Conservation (phyloP, 2,888 invertebrate genomes). For the Nymphalis c-album region DNA sequence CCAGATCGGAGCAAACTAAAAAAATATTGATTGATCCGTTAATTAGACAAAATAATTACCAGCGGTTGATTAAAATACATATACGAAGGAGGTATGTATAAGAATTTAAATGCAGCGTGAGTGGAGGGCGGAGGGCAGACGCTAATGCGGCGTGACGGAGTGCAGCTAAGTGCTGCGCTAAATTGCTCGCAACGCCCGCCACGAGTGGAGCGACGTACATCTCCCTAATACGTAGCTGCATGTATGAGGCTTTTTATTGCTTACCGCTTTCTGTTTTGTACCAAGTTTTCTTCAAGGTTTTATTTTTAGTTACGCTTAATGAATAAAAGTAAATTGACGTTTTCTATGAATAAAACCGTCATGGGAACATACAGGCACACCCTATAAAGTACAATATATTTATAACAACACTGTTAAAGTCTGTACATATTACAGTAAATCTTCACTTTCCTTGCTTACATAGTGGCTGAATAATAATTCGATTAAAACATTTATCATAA, state of each 20-base stretch:
- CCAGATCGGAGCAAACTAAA: no score
- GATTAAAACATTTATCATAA: neutral
- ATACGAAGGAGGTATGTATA: neutral
- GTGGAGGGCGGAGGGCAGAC: constrained; percentile 39
- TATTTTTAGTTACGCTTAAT: neutral
- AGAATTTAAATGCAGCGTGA: constrained; percentile 20
- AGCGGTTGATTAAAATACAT: neutral
- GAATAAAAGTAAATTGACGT: no score
- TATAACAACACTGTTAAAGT: no score
- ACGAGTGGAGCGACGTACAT: constrained; percentile 24
- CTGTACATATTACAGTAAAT: no score
- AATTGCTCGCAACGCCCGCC: constrained; percentile 53
- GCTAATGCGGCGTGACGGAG: constrained; percentile 62
- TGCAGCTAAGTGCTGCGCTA: constrained; percentile 61
- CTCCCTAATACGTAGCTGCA: constrained; percentile 16
- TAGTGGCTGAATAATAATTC: no score
- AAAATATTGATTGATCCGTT: no score
- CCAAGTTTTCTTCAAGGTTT: neutral
- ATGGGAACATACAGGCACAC: no score
- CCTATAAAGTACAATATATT: no score
- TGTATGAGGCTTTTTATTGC: neutral
- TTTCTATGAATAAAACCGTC: no score
- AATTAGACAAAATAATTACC: neutral
- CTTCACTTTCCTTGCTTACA: no score
- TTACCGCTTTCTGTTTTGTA: neutral